These are phyloP conservation scores for Oxyruncus cristatus DNA, from an alignment of 2,113 vertebrate species.

Conservation along the genomic window DNA sequence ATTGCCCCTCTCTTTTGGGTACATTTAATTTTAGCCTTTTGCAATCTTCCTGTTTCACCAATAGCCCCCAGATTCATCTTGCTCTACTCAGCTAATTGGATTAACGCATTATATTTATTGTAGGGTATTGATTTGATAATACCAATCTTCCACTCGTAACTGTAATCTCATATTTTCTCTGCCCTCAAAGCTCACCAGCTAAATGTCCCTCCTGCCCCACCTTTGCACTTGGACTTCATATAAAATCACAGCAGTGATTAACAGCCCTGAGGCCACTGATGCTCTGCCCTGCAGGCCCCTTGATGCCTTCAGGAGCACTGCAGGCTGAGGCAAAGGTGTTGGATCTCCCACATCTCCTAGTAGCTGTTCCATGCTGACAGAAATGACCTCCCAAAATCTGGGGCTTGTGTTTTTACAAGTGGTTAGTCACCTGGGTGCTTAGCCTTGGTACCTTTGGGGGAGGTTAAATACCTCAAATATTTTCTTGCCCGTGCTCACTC, in stretches of 20 bases:
- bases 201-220: not conserved
- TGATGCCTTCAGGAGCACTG: not conserved
- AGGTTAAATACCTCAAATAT: not conserved
- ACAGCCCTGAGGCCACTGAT: not conserved
- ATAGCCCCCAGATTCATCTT: not conserved
- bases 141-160: not conserved
- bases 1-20: not conserved
- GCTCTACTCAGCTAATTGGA: not conserved
- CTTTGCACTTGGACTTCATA: not conserved
- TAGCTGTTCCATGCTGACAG: not conserved
- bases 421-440: not conserved
- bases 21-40: not conserved
- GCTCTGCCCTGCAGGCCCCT: not conserved
- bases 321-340: not conserved
- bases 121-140: not conserved
- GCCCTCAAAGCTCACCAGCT: not conserved
- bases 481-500: not conserved
- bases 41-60: not conserved
- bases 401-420: not conserved
- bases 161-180: not conserved
- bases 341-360: not conserved
- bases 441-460: not conserved
- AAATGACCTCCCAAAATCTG: not conserved
- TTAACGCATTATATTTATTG: not conserved
- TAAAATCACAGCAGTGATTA: not conserved